Base-by-base conservation (phyloP, 2,797 vertebrate genomes). In the Bucorvus abyssinicus region DNA sequence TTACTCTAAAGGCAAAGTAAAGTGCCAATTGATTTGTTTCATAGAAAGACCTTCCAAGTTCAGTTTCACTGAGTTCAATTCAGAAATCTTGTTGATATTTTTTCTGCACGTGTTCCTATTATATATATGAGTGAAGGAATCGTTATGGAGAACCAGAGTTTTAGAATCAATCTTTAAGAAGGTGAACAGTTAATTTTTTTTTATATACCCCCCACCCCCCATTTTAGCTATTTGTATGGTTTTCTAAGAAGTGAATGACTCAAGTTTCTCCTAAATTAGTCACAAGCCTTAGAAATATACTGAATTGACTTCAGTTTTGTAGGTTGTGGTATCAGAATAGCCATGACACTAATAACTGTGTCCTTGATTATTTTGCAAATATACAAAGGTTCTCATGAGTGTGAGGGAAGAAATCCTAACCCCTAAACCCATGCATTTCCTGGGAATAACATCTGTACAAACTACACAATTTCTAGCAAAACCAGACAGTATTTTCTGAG, bases 381-480 rank as follows among this genome's bases (percentile, higher is more conserved):
- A 56, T 5, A 29, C 56, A 42, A 40, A 74, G 13, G 7, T 69
- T 90, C 49, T 90, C 22, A 65, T 4, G 15, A 47, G 20, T 1
- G 1, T 4, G 4, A 68, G 14, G 23, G 19, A 91, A 81, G 76
- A 91, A 91, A 80, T 68, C 34, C 5, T 71, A 68, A 74, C 10
- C 6, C 3, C 20, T 5, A 1, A 57, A 84, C 50, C 44, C 2
- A 14, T 27, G 4, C 68, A 14, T 42, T 89, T 90, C 42, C 34
- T 73, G 40, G 26, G 18, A 92, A 44, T 89, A 95, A 45, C 44
- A 73, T 71, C 52, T 68, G 26, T 42, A 29, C 12, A 34, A 60
- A 45, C 75, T 57, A 68, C 29, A 63, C 10, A 32, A 20, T 70
- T 90, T 90, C 34, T 79, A 50, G 47, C 30, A 87, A 95, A 96